These are phyloP conservation scores for Bubo scandiacus DNA, from an alignment of 2,113 vertebrate genomes.

Conservation along the genomic window DNA sequence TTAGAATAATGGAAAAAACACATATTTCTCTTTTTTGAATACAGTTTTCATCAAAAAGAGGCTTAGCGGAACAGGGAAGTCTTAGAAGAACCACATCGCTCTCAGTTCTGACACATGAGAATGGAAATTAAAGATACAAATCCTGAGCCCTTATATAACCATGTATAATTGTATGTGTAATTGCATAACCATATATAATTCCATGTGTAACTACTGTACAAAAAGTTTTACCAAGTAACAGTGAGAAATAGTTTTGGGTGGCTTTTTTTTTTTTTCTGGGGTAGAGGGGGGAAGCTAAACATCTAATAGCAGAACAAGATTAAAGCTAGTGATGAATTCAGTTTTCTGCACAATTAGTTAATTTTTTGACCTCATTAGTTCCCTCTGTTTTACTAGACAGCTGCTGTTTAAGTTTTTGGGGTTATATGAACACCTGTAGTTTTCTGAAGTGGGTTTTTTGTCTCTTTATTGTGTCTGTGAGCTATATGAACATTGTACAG, in stretches of 20 bases:
- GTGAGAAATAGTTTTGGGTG: not conserved
- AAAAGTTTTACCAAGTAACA: not conserved
- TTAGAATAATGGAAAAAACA: not conserved
- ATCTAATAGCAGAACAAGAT: not conserved
- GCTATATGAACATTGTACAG: not conserved
- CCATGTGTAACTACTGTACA: not conserved
- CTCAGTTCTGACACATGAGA: not conserved
- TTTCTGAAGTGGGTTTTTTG: not conserved
- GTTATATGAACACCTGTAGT: too few relatives aligned
- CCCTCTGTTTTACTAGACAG: not conserved
- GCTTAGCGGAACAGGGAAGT: too few relatives aligned
- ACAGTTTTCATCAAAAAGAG: not conserved
- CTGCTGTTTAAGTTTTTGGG: not conserved
- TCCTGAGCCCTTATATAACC: not conserved
- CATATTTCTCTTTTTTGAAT: not conserved
- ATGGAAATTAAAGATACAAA: not conserved
- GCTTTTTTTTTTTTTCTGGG: not conserved
- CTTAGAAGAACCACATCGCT: not conserved
- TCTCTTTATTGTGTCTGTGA: not conserved
- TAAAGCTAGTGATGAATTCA: not conserved
- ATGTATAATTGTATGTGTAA: not conserved
- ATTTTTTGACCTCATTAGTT: not conserved
- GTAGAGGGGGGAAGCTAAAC: not conserved
- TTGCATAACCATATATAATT: not conserved
- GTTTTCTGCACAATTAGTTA: not conserved